These are phyloP conservation scores for Baccha elongata DNA, from an alignment of 2,888 invertebrate genomes.

Conservation along the genomic window DNA sequence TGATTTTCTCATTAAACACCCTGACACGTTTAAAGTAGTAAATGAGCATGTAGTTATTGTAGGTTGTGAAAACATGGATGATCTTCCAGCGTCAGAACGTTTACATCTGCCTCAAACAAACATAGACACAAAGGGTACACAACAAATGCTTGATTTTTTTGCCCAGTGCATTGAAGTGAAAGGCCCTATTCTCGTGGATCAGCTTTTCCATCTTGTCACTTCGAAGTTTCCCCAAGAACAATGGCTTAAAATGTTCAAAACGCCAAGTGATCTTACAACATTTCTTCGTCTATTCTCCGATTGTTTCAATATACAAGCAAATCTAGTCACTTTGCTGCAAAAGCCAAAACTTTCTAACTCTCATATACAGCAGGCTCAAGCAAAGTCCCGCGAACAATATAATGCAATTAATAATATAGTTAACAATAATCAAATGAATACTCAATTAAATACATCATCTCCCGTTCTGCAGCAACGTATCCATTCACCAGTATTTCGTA, in stretches of 20 bases:
- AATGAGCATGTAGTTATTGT: slow-evolving; percentile 93
- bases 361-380: slow-evolving; percentile 82
- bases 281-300: slow-evolving; percentile 97
- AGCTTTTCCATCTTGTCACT: slow-evolving; percentile 91
- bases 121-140: slow-evolving; percentile 92
- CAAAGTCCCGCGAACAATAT: slow-evolving; percentile 81
- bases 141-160: slow-evolving; percentile 91
- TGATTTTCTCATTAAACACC: slow-evolving; percentile 93
- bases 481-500: slow-evolving; percentile 79
- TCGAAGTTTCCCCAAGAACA: slow-evolving; percentile 89
- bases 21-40: slow-evolving; percentile 92
- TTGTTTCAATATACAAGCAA: slow-evolving; percentile 95
- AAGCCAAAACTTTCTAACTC: slow-evolving; percentile 88
- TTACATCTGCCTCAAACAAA: slow-evolving; percentile 89
- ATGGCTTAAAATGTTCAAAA: slow-evolving; percentile 95
- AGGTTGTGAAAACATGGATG: slow-evolving; percentile 87
- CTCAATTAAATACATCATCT: slow-evolving; percentile 49
- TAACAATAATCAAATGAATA: slow-evolving; percentile 74
- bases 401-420: slow-evolving; percentile 79
- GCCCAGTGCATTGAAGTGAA: slow-evolving; percentile 91
- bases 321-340: slow-evolving; percentile 92
- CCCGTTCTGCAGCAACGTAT: slow-evolving; percentile 78
- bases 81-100: slow-evolving; percentile 86
- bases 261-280: slow-evolving; percentile 93
- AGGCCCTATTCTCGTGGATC: slow-evolving; percentile 93